phyloP scores from a whole-genome alignment of 2,888 invertebrate species.

The Polyommatus iphigenia region DNA sequence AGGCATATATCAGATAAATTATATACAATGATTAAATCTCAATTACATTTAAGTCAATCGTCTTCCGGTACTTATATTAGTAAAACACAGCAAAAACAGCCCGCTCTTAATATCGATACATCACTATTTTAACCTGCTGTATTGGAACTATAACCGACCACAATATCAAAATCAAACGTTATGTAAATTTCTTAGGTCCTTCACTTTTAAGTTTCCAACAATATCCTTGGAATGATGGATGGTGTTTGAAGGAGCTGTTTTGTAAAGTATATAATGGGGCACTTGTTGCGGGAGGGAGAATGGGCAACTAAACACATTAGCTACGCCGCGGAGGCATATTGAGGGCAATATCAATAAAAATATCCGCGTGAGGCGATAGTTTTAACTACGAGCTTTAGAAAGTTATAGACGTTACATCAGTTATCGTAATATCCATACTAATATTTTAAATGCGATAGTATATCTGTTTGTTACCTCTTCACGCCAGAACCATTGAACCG shows the following conservation, averaged over 20 bases:
- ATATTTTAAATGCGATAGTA: too few relatives aligned
- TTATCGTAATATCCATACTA: not conserved
- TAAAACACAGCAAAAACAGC: too few relatives aligned
- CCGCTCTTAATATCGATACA: too few relatives aligned
- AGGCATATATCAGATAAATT: too few relatives aligned
- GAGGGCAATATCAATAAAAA: slow-evolving; percentile 46
- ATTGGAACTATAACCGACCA: too few relatives aligned
- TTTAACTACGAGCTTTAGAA: not conserved
- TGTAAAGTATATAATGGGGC: slow-evolving; percentile 46
- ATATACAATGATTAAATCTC: too few relatives aligned
- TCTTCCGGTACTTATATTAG: too few relatives aligned
- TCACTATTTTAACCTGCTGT: too few relatives aligned
- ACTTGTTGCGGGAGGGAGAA: slow-evolving; percentile 53
- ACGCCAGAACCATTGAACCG: too few relatives aligned
- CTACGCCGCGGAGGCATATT: slow-evolving; percentile 42
- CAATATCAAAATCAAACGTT: too few relatives aligned
- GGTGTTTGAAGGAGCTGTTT: not conserved
- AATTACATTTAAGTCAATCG: too few relatives aligned
- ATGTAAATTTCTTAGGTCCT: not conserved
- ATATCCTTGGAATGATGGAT: slow-evolving; percentile 30
- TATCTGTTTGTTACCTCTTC: too few relatives aligned
- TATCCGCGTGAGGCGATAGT: slow-evolving; percentile 32
- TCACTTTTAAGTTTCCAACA: slow-evolving; percentile 3
- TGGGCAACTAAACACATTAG: slow-evolving; percentile 45
- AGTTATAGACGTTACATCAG: not conserved